Evolutionary conservation across 2,888 invertebrate species (phyloP).

Genomic region (Drosophila fulvimacula): DNA sequence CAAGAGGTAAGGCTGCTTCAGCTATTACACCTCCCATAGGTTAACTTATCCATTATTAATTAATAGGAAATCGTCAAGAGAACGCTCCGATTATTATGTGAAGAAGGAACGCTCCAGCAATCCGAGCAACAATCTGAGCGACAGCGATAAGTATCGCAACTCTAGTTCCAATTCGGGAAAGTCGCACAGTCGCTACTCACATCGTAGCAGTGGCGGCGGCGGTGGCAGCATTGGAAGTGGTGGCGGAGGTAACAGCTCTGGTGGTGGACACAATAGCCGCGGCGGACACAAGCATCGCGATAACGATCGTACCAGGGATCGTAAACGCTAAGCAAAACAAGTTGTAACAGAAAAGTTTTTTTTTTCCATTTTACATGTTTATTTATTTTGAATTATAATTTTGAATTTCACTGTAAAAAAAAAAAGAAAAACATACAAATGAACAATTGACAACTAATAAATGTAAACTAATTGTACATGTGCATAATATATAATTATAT

Average conservation of each 20-base stretch:
- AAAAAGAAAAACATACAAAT: not conserved
- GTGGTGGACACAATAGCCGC: conserved; percentile 59
- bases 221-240: conserved; percentile 37
- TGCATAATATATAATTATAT: not conserved
- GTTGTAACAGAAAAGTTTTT: conserved; percentile 22
- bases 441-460: conserved; percentile 45
- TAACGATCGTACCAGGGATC: conserved; percentile 81
- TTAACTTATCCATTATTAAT: not conserved
- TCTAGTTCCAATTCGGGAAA: conserved; percentile 74
- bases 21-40: not conserved
- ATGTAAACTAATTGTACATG: conserved; percentile 28
- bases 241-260: conserved; percentile 45
- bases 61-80: conserved; percentile 70
- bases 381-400: conserved; percentile 29
- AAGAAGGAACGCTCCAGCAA: conserved; percentile 73
- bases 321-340: conserved; percentile 76
- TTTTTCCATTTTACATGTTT: conserved; percentile 11
- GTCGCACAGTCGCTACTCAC: conserved; percentile 82
- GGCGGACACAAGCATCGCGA: conserved; percentile 80
- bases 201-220: conserved; percentile 73
- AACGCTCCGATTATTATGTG: conserved; percentile 81
- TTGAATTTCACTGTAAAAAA: conserved; percentile 23
- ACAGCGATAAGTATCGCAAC: conserved; percentile 79
- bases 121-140: conserved; percentile 56
- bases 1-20: conserved; percentile 76